Evolutionary conservation across 2,113 vertebrate species (phyloP).

Genomic region (Colinus virginianus): DNA sequence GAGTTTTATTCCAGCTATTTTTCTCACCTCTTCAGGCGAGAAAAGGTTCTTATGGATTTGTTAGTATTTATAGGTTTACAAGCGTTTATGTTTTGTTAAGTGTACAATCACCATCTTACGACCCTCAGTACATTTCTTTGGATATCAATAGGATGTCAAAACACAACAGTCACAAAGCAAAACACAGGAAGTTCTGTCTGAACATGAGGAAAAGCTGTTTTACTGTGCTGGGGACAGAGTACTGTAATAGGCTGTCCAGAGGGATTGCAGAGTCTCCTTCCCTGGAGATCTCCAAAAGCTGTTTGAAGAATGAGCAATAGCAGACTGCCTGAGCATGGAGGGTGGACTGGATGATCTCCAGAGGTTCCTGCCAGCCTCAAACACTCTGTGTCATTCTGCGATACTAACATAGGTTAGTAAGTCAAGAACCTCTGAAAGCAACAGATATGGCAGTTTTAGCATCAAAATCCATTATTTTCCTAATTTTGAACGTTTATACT

Average conservation of each 20-base stretch:
- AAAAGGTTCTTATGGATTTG: background rate
- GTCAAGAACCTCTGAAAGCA: background rate
- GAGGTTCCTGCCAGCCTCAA: background rate
- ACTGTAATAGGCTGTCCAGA: background rate
- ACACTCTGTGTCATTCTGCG: background rate
- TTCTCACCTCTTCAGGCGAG: background rate
- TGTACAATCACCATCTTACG: background rate
- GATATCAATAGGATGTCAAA: background rate
- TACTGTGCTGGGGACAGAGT: background rate
- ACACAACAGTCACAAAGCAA: too few relatives aligned
- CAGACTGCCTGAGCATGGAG: background rate
- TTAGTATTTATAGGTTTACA: background rate
- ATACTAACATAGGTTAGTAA: background rate
- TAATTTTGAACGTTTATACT: background rate
- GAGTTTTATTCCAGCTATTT: background rate
- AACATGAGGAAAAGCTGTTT: too few relatives aligned
- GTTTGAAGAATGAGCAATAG: accelerated
- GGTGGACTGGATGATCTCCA: background rate
- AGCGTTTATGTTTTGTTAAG: background rate
- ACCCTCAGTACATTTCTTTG: background rate
- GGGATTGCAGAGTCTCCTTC: background rate
- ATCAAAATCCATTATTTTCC: background rate
- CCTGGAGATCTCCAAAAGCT: background rate
- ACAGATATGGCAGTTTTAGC: background rate
- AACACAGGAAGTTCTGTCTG: too few relatives aligned